These are phyloP conservation scores for Paramacrobiotus metropolitanus DNA, from an alignment of 1,140 invertebrate species.

Conservation along the genomic window DNA sequence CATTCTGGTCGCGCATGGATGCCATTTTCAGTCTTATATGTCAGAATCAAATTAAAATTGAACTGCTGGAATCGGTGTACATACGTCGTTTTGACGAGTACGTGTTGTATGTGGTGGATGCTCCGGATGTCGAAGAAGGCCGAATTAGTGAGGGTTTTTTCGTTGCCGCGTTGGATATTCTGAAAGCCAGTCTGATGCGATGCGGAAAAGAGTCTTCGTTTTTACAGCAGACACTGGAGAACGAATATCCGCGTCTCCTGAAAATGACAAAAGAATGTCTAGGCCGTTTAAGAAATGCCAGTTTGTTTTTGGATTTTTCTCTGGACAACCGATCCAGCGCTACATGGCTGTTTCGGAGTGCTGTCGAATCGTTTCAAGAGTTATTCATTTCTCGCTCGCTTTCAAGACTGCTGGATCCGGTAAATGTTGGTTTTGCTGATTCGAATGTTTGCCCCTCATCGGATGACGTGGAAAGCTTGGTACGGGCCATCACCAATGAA, in stretches of 20 bases:
- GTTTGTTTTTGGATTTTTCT: background rate
- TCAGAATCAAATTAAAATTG: background rate
- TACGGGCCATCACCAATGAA: background rate
- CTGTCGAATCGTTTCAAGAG: constrained; percentile 47
- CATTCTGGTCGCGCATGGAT: background rate
- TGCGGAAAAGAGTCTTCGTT: background rate
- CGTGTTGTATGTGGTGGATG: background rate
- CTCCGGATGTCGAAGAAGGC: background rate
- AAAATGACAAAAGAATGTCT: background rate
- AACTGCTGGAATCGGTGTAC: constrained; percentile 1
- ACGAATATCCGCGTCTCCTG: background rate
- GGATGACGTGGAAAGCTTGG: background rate
- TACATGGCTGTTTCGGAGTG: no score
- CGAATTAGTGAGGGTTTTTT: background rate
- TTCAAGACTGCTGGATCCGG: constrained; percentile 53
- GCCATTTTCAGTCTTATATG: background rate
- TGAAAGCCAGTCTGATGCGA: background rate
- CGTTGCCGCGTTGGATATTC: background rate
- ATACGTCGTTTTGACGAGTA: background rate
- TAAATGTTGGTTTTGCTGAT: constrained; percentile 30
- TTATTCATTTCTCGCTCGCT: constrained; percentile 61
- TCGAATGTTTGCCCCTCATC: background rate
- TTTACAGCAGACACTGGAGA: background rate
- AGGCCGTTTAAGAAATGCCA: background rate
- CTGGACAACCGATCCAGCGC: constrained; percentile 13